A percentile compares a stretch with the other conserved stretches of the same genome.
Conservation (phyloP, 1,140 invertebrate genomes). For the Drosophila mojavensis region DNA sequence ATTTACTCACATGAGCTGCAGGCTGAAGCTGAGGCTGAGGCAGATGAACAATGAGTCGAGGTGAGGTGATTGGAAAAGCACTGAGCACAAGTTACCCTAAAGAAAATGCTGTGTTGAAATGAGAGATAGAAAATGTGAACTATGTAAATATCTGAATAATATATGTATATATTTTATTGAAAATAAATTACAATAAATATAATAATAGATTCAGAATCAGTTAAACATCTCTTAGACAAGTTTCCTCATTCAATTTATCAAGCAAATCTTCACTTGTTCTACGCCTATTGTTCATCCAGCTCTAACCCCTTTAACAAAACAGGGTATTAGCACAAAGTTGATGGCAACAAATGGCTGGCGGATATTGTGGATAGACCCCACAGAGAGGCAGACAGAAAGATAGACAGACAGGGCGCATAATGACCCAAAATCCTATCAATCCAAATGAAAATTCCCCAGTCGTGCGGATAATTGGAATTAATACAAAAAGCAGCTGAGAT, state of each 20-base stretch:
- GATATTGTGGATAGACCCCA: constrained; percentile 53
- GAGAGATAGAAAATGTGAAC: too few relatives aligned
- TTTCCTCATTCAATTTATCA: too few relatives aligned
- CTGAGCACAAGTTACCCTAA: background rate
- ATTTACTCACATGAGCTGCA: background rate
- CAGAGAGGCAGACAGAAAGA: constrained; percentile 1
- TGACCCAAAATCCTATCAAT: constrained; percentile 77
- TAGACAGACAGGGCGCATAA: constrained; percentile 50
- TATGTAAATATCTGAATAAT: too few relatives aligned
- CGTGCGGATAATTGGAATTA: constrained; percentile 83
- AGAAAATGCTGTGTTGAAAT: background rate
- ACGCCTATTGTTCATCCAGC: background rate
- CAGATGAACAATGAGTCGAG: background rate
- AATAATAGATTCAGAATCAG: too few relatives aligned
- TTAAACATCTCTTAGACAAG: too few relatives aligned
- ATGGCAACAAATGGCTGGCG: constrained; percentile 40
- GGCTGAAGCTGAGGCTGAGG: too few relatives aligned
- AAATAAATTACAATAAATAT: too few relatives aligned
- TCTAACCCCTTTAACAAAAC: background rate
- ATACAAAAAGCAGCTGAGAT: constrained; percentile 68
- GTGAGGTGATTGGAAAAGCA: too few relatives aligned
- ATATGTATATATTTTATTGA: too few relatives aligned
- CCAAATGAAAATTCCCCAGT: constrained; percentile 78
- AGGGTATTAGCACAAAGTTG: constrained; percentile 33
- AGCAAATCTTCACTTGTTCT: too few relatives aligned